phyloP scores from a whole-genome alignment of 2,888 invertebrate species.

The Caenorhabditis plicata region DNA sequence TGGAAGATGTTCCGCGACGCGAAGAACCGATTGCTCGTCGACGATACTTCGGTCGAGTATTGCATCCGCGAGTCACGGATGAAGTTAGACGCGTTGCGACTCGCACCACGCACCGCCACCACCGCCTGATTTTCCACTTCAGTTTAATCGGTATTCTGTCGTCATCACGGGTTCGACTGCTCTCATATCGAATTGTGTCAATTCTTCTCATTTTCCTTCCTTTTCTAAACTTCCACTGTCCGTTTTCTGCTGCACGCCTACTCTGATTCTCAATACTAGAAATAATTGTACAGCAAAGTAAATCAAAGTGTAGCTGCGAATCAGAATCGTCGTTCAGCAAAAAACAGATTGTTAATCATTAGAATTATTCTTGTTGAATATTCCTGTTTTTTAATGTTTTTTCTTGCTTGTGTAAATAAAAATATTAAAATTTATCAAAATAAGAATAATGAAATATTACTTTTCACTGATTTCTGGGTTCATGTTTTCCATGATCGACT shows the following conservation, averaged over 20 bases:
- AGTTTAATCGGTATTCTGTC: no score
- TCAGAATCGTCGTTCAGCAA: no score
- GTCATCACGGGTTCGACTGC: slow-evolving; percentile 30
- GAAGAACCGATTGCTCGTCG: slow-evolving; percentile 19
- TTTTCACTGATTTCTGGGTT: slow-evolving; percentile 50
- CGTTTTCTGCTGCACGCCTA: neutral
- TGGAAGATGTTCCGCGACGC: slow-evolving; percentile 29
- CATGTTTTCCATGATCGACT: slow-evolving; percentile 83
- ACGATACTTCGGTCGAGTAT: slow-evolving; percentile 33
- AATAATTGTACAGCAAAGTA: no score
- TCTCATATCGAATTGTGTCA: neutral
- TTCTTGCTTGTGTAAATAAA: neutral
- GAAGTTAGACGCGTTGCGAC: slow-evolving; percentile 35
- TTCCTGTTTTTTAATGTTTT: no score
- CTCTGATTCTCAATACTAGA: no score
- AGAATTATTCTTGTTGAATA: no score
- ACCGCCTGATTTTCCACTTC: slow-evolving; percentile 1
- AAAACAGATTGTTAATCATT: neutral
- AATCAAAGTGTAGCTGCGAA: no score
- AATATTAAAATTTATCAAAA: neutral
- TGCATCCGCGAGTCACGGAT: slow-evolving; percentile 34
- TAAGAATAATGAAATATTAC: slow-evolving; percentile 11
- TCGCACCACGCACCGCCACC: slow-evolving; percentile 31
- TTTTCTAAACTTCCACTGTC: neutral
- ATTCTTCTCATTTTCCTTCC: neutral